Evolutionary conservation across 2,888 invertebrate genomes (phyloP).

Genomic region (Drosophila percnosoma): DNA sequence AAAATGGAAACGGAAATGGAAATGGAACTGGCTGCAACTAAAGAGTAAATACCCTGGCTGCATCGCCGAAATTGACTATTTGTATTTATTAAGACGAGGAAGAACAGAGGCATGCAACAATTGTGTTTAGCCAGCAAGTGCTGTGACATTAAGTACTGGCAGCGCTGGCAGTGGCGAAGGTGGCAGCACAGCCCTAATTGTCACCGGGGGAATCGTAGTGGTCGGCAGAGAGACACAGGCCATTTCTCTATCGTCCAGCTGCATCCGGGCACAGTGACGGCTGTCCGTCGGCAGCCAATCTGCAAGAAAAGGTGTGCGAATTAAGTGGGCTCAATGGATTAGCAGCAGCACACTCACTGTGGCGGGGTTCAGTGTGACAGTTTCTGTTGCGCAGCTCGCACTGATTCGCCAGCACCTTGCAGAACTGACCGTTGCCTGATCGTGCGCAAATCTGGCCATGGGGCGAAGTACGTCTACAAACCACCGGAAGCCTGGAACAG

Average conservation of each 20-base stretch:
- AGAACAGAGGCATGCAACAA: background rate
- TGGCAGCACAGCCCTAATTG: constrained; percentile 8
- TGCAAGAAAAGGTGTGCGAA: constrained; percentile 6
- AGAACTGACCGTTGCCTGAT: constrained; percentile 37
- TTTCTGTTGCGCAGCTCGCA: constrained; percentile 65
- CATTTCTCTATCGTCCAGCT: constrained; percentile 51
- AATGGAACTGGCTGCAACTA: constrained; percentile 23
- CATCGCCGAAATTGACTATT: constrained; percentile 8
- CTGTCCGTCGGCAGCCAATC: constrained; percentile 59
- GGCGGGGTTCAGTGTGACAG: constrained; percentile 43
- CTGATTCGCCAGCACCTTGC: constrained; percentile 57
- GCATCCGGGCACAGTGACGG: constrained; percentile 45
- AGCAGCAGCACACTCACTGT: constrained; percentile 49
- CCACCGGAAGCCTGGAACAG: constrained; percentile 36
- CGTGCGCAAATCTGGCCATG: constrained; percentile 55
- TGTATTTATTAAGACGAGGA: constrained; percentile 12
- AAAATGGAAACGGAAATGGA: background rate
- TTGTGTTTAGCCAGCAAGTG: background rate
- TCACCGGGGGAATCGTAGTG: background rate
- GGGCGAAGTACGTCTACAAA: constrained; percentile 25
- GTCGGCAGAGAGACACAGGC: constrained; percentile 26
- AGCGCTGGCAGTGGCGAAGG: background rate
- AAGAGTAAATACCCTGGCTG: constrained; percentile 15
- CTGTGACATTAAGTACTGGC: background rate
- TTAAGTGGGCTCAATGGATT: too few relatives aligned